These are phyloP conservation scores for Oryzias dopingdopingensis DNA, from an alignment of 2,797 vertebrate species.

Conservation along the genomic window DNA sequence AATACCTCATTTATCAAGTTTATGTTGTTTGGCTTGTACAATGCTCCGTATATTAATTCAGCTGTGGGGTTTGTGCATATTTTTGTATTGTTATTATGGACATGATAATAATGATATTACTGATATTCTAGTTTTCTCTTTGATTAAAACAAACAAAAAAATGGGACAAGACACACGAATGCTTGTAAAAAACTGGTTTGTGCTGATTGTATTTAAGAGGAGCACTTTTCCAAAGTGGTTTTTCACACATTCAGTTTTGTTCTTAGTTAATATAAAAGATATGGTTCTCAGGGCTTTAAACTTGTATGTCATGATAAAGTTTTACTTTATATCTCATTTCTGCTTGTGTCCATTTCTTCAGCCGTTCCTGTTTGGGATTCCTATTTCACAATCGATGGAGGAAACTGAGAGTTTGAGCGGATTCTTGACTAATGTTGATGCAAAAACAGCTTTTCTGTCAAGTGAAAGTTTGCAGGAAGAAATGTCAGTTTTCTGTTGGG, in stretches of 20 bases:
- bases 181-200: slow-evolving; percentile 80
- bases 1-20: slow-evolving; percentile 81
- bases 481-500: too few relatives aligned
- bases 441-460: too few relatives aligned
- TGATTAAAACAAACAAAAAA: slow-evolving; percentile 74
- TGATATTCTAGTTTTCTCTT: slow-evolving; percentile 78
- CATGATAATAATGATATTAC: slow-evolving; percentile 77
- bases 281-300: slow-evolving; percentile 85
- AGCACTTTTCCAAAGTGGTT: slow-evolving; percentile 82
- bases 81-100: slow-evolving; percentile 80
- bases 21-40: slow-evolving; percentile 76
- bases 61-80: slow-evolving; percentile 81
- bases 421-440: too few relatives aligned
- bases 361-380: neutral
- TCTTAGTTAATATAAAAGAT: slow-evolving; percentile 82
- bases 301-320: slow-evolving; percentile 84
- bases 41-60: slow-evolving; percentile 78
- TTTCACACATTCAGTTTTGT: slow-evolving; percentile 80
- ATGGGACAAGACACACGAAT: slow-evolving; percentile 73
- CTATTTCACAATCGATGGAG: too few relatives aligned
- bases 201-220: slow-evolving; percentile 83
- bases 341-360: slow-evolving; percentile 24
- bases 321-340: slow-evolving; percentile 79
- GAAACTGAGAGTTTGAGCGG: too few relatives aligned
- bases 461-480: too few relatives aligned